Evolutionary conservation across 2,113 vertebrate genomes (phyloP).

Genomic region (Ciconia maguari): DNA sequence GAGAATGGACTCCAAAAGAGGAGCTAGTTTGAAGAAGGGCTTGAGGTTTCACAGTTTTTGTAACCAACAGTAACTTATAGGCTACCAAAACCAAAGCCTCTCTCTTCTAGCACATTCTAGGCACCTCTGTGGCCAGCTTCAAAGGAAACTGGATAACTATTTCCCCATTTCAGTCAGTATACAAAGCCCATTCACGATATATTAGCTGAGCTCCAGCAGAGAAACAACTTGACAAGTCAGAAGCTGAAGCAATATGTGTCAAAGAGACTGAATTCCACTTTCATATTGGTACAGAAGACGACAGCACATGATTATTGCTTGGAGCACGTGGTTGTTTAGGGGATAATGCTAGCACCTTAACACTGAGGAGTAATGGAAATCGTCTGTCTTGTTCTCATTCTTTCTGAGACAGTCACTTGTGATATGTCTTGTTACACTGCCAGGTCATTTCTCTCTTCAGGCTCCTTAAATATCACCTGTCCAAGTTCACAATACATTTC

Average conservation of each 20-base stretch:
- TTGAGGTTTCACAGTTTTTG: background rate
- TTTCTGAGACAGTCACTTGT: constrained; percentile 54
- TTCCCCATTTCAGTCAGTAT: constrained; percentile 26
- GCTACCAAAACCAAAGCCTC: background rate
- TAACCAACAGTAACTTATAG: background rate
- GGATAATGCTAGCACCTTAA: constrained; percentile 51
- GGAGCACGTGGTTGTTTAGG: constrained; percentile 52
- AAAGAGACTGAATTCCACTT: constrained; percentile 71
- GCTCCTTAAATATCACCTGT: constrained; percentile 71
- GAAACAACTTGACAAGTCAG: constrained; percentile 59
- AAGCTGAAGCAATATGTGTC: constrained; percentile 63
- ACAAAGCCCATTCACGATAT: constrained; percentile 32
- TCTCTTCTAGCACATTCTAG: background rate
- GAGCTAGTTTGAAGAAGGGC: background rate
- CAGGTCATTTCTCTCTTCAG: constrained; percentile 68
- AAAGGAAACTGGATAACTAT: background rate
- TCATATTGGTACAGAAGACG: constrained; percentile 63
- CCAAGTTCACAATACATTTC: constrained; percentile 50
- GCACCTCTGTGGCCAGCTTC: background rate
- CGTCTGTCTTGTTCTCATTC: constrained; percentile 58
- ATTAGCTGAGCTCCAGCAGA: constrained; percentile 38
- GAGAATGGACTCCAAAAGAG: background rate
- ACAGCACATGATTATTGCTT: constrained; percentile 61
- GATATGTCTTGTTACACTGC: constrained; percentile 62
- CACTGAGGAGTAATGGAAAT: constrained; percentile 66